These are phyloP conservation scores for Salmo trutta DNA, from an alignment of 2,797 vertebrate species.

Conservation along the genomic window DNA sequence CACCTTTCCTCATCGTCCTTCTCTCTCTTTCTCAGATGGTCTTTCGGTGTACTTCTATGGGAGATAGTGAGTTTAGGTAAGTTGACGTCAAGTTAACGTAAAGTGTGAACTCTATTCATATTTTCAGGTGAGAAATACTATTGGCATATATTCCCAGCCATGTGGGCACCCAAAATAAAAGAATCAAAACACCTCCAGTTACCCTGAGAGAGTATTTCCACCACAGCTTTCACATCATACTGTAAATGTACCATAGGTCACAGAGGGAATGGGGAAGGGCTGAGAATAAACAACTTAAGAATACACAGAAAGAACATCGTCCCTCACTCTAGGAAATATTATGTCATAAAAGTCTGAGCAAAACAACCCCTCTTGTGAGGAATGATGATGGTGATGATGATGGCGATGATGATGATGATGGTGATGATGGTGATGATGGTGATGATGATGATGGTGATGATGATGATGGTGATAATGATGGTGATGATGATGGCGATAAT, in stretches of 20 bases:
- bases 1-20: not conserved
- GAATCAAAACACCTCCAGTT: no score
- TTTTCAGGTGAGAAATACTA: not conserved
- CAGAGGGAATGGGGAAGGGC: not conserved
- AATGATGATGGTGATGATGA: no score
- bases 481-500: no score
- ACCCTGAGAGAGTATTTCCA: not conserved
- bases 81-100: not conserved
- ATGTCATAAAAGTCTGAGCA: no score
- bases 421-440: no score
- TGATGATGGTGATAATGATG: no score
- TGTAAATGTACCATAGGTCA: not conserved
- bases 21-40: not conserved
- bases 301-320: not conserved
- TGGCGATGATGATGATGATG: no score
- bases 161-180: not conserved
- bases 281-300: not conserved
- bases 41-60: slow-evolving; percentile 14
- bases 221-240: slow-evolving; percentile 12
- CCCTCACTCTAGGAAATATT: not conserved
- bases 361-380: no score
- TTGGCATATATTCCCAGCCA: not conserved
- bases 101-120: not conserved
- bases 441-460: accelerated
- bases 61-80: slow-evolving; percentile 14